Percentiles rank a stretch among this genome's conserved stretches.
phyloP scores from a whole-genome alignment of 2,797 vertebrate genomes.

The Brachymystax lenok region DNA sequence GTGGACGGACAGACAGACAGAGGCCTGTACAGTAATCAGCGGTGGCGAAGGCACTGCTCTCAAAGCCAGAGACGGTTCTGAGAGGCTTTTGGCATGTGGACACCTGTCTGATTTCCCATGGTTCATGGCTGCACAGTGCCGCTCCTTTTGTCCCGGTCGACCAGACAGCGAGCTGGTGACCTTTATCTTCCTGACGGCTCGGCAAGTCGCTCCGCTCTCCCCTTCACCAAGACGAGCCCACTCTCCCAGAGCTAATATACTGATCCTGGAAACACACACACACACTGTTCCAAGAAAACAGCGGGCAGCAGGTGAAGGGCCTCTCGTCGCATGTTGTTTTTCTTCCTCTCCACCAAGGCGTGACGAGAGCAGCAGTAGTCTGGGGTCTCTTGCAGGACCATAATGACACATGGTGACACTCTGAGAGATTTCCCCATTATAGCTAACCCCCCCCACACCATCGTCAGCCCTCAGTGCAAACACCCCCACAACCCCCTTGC shows the following conservation, averaged over 20 bases:
- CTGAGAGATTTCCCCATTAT: slow-evolving; percentile 11
- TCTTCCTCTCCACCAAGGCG: slow-evolving; percentile 18
- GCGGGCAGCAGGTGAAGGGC: not conserved
- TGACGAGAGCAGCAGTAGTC: slow-evolving; percentile 6
- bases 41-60: slow-evolving; percentile 14
- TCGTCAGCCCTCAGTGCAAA: not conserved
- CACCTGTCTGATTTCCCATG: not conserved
- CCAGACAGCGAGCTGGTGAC: slow-evolving; percentile 29
- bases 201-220: not conserved
- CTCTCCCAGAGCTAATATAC: slow-evolving; percentile 49
- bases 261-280: slow-evolving; percentile 23
- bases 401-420: slow-evolving; percentile 25
- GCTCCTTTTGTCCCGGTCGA: slow-evolving; percentile 5
- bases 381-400: slow-evolving; percentile 2
- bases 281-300: slow-evolving; percentile 4
- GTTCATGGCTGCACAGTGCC: not conserved
- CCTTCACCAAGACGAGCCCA: not conserved
- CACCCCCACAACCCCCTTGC: not conserved
- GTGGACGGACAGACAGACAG: not conserved
- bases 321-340: not conserved
- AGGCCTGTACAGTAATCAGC: not conserved
- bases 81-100: not conserved
- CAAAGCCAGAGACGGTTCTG: too few relatives aligned
- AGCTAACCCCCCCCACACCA: not conserved
- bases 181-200: slow-evolving; percentile 42